These are phyloP conservation scores for Scartelaos histophorus DNA, from an alignment of 2,113 vertebrate genomes.

Conservation along the genomic window DNA sequence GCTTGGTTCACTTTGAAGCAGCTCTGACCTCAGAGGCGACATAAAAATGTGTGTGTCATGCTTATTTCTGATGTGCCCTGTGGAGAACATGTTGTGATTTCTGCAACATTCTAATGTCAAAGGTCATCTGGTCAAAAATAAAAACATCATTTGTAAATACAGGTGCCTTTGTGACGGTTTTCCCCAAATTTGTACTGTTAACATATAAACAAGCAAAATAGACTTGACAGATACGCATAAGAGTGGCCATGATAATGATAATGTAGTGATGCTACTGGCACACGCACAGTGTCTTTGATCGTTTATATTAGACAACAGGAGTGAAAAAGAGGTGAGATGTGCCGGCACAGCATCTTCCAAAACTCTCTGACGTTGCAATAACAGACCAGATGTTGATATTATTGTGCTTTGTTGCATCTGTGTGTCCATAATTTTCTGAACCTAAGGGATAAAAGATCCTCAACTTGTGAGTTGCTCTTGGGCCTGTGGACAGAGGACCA, in stretches of 20 bases:
- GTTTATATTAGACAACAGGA: constrained; percentile 43
- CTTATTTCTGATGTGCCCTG: constrained; percentile 37
- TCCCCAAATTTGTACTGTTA: not conserved
- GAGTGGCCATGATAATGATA: not conserved
- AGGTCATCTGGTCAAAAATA: constrained; percentile 50
- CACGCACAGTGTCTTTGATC: constrained; percentile 8
- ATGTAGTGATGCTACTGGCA: not conserved
- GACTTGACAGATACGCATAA: not conserved
- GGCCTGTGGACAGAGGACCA: constrained; percentile 46
- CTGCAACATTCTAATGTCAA: constrained; percentile 32
- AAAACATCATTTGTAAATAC: constrained; percentile 26
- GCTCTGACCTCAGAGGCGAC: constrained; percentile 55
- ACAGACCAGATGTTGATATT: constrained; percentile 34
- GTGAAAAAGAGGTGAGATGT: constrained; percentile 48
- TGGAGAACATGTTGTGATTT: constrained; percentile 46
- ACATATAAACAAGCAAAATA: not conserved
- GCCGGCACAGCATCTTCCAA: constrained; percentile 34
- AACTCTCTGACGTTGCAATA: constrained; percentile 29
- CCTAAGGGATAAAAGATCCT: constrained; percentile 26
- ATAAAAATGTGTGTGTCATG: constrained; percentile 53
- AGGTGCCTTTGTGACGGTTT: not conserved
- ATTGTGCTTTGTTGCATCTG: constrained; percentile 13
- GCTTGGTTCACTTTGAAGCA: constrained; percentile 48
- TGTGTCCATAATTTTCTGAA: constrained; percentile 26
- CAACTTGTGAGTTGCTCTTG: constrained; percentile 30